Base-by-base conservation (phyloP, 2,888 invertebrate species). In the Standfussiana lucernea region DNA sequence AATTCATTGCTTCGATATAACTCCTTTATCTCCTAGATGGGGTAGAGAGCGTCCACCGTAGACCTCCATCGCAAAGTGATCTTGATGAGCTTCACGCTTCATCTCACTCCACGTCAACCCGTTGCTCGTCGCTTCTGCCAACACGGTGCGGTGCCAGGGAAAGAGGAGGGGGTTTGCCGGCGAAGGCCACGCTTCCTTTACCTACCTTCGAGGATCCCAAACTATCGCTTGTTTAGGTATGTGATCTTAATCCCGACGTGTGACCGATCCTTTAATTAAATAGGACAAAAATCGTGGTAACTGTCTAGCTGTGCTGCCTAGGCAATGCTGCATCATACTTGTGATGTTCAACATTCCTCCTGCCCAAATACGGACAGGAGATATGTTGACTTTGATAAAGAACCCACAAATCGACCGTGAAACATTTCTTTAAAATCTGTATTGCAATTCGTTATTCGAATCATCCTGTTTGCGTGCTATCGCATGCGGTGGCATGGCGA, bases 401-500 rank as follows among this genome's bases (percentile, higher is more conserved):
- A n/a, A n/a, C n/a, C n/a, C n/a, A n/a, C n/a, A n/a, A n/a, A n/a
- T n/a, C n/a, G 42, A 4, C 37, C 21, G 4, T 24, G 35, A 1
- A 18, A n/a, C 0, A 47, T 35, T 77, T 45, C 18, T 18, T 7
- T n/a, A 64, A 64, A 64, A 64, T 15, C 15, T 15, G 8, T 47
- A 32, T 18, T 6, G 37, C 32, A 61, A 40, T 37, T 78, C 59
- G 6, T 53, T 21, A 47, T 78, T 80, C 45, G 70, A 45, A 93
- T 66, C 95, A 93, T 61, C 93, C 95, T 95, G 93, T 96, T 88
- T 59, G 47, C 71, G 8, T 32, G 56, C 28, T 81, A 82, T 85
- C 92, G 92, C 93, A 94, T 93, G 93, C 92, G 93, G 94, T 93
- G 94, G 94, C 94, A 90, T 90, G 89, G 90, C 91, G 91, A 93